Base-by-base conservation (phyloP, 2,888 invertebrate species). In the Electrophaes corylata region DNA sequence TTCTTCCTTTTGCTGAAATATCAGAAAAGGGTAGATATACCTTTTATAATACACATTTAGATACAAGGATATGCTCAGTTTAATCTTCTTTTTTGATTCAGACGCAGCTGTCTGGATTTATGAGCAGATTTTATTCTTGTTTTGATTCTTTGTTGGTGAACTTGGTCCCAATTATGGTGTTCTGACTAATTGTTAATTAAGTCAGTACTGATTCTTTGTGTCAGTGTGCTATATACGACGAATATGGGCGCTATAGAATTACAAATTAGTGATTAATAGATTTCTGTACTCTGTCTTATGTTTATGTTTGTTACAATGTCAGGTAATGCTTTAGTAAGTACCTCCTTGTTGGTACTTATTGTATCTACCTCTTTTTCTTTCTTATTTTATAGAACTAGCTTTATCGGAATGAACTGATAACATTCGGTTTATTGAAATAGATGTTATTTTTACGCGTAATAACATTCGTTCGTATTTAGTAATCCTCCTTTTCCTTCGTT, bases 151-250 rank as follows among this genome's bases (percentile, higher is more conserved):
- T 66, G 73, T 78, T 78, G 67, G 66, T 75, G 78, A 82, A 84
- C 81, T 83, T 83, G 81, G 77, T 79, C 75, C 83, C 78, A 86
- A 88, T 89, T 90, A 86, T 75, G 69, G 72, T 66, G 70, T 67
- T 69, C 73, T 84, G 85, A 84, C 79, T 89, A 86, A 88, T 88
- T 83, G 79, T 71, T 82, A 72, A 80, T 81, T 83, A 76, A 78
- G 70, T 72, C 67, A 57, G 74, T 72, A 75, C 67, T 76, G 73
- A 73, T 76, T 79, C 72, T 80, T 79, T 79, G 78, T 84, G 79
- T 80, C 77, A 80, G 74, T 83, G 66, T 77, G 76, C 73, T 75
- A 78, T n/a, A 62, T 63, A 64, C 68, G 72, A 75, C 68, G 62
- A 51, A 68, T 67, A 65, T 62, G 67, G 66, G 39, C 47, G 58